A percentile compares a stretch with the other conserved stretches of the same genome.
These are phyloP conservation scores for Sesamia nonagrioides DNA, from an alignment of 1,140 invertebrate genomes.

Conservation along the genomic window DNA sequence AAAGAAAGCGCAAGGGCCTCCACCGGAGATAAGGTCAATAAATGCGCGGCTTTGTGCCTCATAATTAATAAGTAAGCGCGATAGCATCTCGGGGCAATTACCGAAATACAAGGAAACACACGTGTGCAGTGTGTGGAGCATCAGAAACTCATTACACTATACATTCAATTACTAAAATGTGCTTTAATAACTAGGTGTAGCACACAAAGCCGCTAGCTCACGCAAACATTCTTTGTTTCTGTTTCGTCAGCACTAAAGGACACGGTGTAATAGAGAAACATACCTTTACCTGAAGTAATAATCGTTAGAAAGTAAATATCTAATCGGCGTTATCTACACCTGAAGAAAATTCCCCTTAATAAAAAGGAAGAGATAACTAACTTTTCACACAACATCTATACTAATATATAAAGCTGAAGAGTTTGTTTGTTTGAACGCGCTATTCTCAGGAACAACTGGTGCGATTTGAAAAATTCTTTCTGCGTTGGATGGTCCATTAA, in stretches of 20 bases:
- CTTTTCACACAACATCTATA: background rate
- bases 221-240: background rate
- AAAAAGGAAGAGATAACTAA: background rate
- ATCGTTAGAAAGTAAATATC: background rate
- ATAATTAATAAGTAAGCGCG: conserved; percentile 77
- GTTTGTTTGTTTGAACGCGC: no score
- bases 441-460: no score
- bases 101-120: conserved; percentile 64
- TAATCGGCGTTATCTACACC: no score
- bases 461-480: no score
- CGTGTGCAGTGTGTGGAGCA: conserved; percentile 55
- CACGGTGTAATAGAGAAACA: background rate
- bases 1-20: conserved; percentile 68
- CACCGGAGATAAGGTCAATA: conserved; percentile 83
- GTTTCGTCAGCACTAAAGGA: background rate
- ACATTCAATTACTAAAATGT: conserved; percentile 63
- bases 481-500: no score
- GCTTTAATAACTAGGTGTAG: conserved; percentile 38
- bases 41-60: conserved; percentile 71
- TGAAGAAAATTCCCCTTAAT: no score
- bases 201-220: background rate
- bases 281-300: background rate
- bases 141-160: conserved; percentile 60
- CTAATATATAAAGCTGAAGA: no score
- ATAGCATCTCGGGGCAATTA: conserved; percentile 71